Percentiles rank a stretch among this genome's conserved stretches.
Conservation (phyloP, 1,140 invertebrate species). For the Tachypleus tridentatus region DNA sequence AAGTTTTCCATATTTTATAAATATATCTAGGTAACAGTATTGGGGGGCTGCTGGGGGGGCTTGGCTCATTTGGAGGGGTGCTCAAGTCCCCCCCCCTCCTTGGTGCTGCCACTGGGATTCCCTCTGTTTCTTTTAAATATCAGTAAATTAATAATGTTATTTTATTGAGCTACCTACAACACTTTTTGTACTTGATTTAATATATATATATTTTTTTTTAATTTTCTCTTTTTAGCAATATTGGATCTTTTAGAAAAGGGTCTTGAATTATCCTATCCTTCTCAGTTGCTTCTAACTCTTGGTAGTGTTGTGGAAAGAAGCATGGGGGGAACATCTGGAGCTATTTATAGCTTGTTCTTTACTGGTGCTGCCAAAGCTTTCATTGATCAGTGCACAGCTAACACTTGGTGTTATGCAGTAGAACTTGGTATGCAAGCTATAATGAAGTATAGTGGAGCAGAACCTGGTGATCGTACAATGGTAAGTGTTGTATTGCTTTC, state of each 20-base stretch:
- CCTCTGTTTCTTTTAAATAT: too few species aligned
- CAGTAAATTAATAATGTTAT: too few species aligned
- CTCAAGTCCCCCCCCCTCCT: too few species aligned
- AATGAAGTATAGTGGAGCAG: conserved; percentile 56
- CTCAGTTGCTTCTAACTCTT: conserved; percentile 13
- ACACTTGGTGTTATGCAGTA: conserved; percentile 39
- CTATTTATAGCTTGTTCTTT: conserved; percentile 57
- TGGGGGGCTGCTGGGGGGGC: too few species aligned
- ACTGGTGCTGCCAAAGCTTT: conserved; percentile 43
- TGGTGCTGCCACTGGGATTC: too few species aligned
- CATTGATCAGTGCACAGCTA: conserved; percentile 7
- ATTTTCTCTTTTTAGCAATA: not conserved
- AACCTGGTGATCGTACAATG: conserved; percentile 63
- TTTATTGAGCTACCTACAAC: too few species aligned
- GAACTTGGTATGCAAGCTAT: conserved; percentile 44
- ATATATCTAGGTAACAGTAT: too few species aligned
- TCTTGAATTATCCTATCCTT: conserved; percentile 1
- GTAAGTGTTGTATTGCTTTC: conserved; percentile 23
- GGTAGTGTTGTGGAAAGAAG: conserved; percentile 41
- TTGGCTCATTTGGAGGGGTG: too few species aligned
- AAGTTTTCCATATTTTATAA: too few species aligned
- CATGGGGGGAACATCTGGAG: conserved; percentile 60
- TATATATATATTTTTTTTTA: not conserved
- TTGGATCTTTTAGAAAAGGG: not conserved
- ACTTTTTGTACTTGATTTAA: too few species aligned